A percentile compares a stretch with the other conserved stretches of the same genome.
phyloP scores from a whole-genome alignment of 2,888 invertebrate genomes.

The Caenorhabditis wallacei region DNA sequence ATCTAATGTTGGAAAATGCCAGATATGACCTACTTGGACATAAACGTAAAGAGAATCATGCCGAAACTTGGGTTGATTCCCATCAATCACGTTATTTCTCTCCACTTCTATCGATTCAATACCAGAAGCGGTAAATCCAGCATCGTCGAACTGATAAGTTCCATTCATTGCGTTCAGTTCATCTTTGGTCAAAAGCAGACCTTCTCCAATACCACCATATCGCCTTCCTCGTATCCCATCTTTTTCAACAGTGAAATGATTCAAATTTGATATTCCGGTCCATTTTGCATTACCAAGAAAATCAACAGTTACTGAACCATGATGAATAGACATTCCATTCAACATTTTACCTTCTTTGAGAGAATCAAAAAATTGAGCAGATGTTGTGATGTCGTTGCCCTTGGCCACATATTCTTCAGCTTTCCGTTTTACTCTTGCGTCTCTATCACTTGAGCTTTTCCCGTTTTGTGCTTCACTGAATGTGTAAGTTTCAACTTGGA shows the following conservation, averaged over 20 bases:
- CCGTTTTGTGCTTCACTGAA: too few relatives aligned
- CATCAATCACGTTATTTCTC: background rate
- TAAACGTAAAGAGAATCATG: too few relatives aligned
- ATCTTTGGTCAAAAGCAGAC: background rate
- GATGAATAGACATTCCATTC: slow-evolving; percentile 15
- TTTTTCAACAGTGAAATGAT: slow-evolving; percentile 14
- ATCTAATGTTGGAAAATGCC: too few relatives aligned
- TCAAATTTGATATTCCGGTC: background rate
- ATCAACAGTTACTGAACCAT: too few relatives aligned
- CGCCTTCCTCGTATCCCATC: slow-evolving; percentile 11
- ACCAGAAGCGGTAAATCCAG: background rate
- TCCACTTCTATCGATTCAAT: background rate
- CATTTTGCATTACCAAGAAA: background rate
- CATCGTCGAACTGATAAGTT: background rate
- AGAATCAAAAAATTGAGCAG: background rate
- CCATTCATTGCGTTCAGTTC: background rate
- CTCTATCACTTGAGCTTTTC: slow-evolving; percentile 20
- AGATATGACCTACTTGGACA: too few relatives aligned
- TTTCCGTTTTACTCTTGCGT: slow-evolving; percentile 18
- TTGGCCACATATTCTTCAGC: slow-evolving; percentile 5
- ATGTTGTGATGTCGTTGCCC: background rate
- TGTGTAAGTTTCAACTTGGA: too few relatives aligned
- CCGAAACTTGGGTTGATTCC: slow-evolving; percentile 4
- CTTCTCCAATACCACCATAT: slow-evolving; percentile 14
- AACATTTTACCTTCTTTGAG: background rate